Base-by-base conservation (phyloP, 2,888 invertebrate genomes). In the Yponomeuta sedellus region DNA sequence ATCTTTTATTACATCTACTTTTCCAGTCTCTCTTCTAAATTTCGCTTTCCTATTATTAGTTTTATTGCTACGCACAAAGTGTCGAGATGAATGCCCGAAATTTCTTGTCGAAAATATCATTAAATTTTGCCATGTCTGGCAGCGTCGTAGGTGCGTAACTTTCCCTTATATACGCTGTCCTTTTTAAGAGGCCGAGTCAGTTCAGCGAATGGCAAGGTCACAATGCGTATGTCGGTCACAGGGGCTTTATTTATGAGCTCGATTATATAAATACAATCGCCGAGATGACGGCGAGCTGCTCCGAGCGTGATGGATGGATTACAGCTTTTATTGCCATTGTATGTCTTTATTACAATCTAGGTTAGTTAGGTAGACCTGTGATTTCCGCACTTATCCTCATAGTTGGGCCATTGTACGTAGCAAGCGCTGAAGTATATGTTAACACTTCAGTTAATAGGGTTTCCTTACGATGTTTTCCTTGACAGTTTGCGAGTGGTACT, bases 91-190 rank as follows among this genome's bases (percentile, higher is more conserved):
- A 52, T 52, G 16, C 16, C 44, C 12, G 3, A 12, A 52, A 52
- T 52, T 52, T 16, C 16, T 52, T 2, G 16, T 0, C 44, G 22
- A 20, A 20, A 59, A 19, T 59, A 22, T 59, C 6, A 59, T 25
- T 10, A 16, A 52, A 59, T 19, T 11, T 1, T 4, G 59, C 59
- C 20, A 6, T 59, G 59, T 59, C 59, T 59, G 25, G 11, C 59
- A 22, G 59, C 25, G 20, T 22, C 22, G 10, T 1, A 20, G 6
- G 59, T 59, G 20, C 25, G 10, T 11, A 59, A 59, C 59, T 59
- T 59, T 59, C 59, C 59, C 59, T 59, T 59, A 59, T 59, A 59
- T 25, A 59, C 20, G 25, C 12, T 25, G 59, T 59, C 59, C 59
- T 59, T 59, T 59, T 59, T 59, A 6, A 20, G 20, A 12, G 44